These are phyloP conservation scores for Drosophila ironensis DNA, from an alignment of 1,140 invertebrate genomes.

Conservation along the genomic window DNA sequence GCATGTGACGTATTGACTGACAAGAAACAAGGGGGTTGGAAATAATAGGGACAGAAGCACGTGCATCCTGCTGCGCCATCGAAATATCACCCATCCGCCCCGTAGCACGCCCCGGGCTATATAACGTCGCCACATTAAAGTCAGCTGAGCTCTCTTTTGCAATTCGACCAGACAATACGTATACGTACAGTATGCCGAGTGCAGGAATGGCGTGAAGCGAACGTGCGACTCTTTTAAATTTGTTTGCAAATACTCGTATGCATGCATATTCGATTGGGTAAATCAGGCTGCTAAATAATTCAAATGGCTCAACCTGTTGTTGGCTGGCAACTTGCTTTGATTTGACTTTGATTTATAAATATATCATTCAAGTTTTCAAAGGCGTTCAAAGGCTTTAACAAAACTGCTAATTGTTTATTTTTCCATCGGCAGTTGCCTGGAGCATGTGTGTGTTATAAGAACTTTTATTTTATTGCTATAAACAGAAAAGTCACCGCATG, in stretches of 20 bases:
- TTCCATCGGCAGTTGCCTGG: no score
- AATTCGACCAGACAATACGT: constrained; percentile 14
- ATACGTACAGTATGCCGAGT: no score
- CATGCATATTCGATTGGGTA: background rate
- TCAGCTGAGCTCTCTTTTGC: constrained; percentile 27
- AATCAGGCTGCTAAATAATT: no score
- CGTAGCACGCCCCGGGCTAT: background rate
- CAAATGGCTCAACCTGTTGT: background rate
- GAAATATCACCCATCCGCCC: constrained; percentile 17
- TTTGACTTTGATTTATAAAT: background rate
- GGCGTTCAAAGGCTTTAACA: no score
- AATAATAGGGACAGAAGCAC: constrained; percentile 3
- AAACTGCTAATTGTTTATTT: no score
- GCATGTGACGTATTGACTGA: constrained; percentile 44
- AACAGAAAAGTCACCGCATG: no score
- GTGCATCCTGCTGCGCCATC: constrained; percentile 8
- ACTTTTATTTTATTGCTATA: no score
- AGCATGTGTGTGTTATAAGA: no score
- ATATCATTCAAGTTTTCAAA: background rate
- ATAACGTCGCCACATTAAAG: constrained; percentile 16
- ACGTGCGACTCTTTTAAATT: constrained; percentile 8
- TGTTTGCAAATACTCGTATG: background rate
- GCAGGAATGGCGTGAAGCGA: constrained; percentile 12
- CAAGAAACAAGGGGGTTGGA: constrained; percentile 3
- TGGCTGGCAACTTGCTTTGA: background rate